Conservation (phyloP, 2,888 invertebrate genomes). For the Geotrupes spiniger region DNA sequence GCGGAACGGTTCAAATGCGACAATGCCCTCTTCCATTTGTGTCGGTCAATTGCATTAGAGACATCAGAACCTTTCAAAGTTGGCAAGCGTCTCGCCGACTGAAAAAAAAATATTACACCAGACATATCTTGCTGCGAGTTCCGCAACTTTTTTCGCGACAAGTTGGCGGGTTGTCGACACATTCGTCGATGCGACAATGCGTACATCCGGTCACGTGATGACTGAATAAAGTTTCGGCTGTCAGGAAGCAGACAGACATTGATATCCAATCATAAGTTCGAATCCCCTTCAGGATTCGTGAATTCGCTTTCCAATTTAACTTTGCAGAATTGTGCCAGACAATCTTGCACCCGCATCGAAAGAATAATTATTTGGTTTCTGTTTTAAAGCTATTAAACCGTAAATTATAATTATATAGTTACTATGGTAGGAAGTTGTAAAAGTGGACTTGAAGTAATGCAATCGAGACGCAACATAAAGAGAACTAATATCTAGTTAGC, state of each 20-base stretch:
- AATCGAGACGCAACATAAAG: too few species aligned
- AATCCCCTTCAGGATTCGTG: not conserved
- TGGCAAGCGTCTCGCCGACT: constrained; percentile 5
- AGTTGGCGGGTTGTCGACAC: not conserved
- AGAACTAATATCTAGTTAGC: too few species aligned
- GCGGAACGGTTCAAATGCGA: not conserved
- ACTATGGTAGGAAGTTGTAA: too few species aligned
- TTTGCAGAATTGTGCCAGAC: not conserved
- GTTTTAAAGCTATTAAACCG: too few species aligned
- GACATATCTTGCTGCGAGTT: constrained; percentile 17
- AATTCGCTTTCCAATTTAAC: constrained; percentile 4
- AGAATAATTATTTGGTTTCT: too few species aligned
- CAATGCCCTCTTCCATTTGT: not conserved
- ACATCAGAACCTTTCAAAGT: constrained; percentile 14
- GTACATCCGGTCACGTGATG: constrained; percentile 1
- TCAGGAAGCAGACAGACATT: not conserved
- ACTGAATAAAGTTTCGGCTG: constrained; percentile 2
- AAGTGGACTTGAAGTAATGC: too few species aligned
- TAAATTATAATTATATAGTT: too few species aligned
- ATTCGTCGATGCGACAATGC: not conserved
- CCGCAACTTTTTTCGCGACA: constrained; percentile 14
- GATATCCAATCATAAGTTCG: constrained; percentile 6
- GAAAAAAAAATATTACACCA: constrained; percentile 14
- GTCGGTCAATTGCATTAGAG: constrained; percentile 17
- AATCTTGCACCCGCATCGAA: too few species aligned